Percentiles rank a stretch among this genome's conserved stretches.
phyloP scores from a whole-genome alignment of 2,113 vertebrate species.

The Psammodynastes pulverulentus region DNA sequence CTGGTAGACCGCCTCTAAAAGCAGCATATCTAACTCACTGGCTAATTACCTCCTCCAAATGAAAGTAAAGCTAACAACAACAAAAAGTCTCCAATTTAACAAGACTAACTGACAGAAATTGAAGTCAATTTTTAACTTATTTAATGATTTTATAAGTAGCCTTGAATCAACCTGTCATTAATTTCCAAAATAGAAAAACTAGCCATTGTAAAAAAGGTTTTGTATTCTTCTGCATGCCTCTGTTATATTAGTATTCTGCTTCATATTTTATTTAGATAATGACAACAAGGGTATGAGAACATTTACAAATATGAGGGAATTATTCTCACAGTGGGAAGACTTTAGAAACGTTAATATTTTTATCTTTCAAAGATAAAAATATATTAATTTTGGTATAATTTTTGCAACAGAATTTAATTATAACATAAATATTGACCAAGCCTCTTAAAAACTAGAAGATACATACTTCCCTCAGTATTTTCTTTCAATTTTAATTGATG shows the following conservation, averaged over 20 bases:
- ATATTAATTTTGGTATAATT: conserved; percentile 76
- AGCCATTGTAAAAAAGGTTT: conserved; percentile 57
- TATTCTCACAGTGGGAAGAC: conserved; percentile 78
- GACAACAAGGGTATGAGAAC: conserved; percentile 53
- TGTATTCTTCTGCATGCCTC: conserved; percentile 53
- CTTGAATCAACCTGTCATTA: conserved; percentile 66
- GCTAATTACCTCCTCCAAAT: conserved; percentile 60
- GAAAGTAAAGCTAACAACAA: conserved; percentile 54
- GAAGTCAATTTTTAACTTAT: conserved; percentile 64
- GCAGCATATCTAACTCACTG: conserved; percentile 34
- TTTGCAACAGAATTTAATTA: conserved; percentile 72
- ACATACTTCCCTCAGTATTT: conserved; percentile 36
- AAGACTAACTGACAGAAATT: conserved; percentile 50
- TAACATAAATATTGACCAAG: conserved; percentile 67
- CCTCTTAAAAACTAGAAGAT: conserved; percentile 55
- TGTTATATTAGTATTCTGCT: conserved; percentile 57
- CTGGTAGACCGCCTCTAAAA: conserved; percentile 31
- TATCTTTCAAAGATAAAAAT: conserved; percentile 68
- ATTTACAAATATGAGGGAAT: conserved; percentile 76
- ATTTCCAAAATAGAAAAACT: conserved; percentile 66
- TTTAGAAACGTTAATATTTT: conserved; percentile 62
- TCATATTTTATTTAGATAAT: conserved; percentile 65
- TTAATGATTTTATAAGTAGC: conserved; percentile 61
- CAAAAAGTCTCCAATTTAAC: conserved; percentile 60
- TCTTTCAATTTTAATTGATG: not conserved